A percentile compares a stretch with the other conserved stretches of the same genome.
Evolutionary conservation across 1,140 invertebrate species (phyloP).

Genomic region (Popillia japonica): DNA sequence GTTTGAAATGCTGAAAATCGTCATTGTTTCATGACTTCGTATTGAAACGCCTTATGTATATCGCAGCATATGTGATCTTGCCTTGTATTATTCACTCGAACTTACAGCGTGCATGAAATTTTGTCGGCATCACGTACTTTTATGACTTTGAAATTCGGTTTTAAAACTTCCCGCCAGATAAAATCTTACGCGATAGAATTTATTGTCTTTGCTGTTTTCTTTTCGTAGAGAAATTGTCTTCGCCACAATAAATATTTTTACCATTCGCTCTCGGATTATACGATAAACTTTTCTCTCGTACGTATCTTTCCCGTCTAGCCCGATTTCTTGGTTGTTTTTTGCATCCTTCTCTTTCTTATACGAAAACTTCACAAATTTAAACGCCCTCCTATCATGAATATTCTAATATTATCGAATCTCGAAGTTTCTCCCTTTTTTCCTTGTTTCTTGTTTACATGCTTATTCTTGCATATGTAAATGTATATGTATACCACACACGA

Average conservation of each 20-base stretch:
- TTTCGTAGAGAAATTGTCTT: slow-evolving; percentile 14
- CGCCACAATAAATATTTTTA: slow-evolving; percentile 21
- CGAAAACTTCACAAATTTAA: slow-evolving; percentile 19
- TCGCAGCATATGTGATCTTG: too few relatives aligned
- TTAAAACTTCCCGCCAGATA: background rate
- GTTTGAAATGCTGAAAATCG: too few relatives aligned
- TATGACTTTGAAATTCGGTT: slow-evolving; percentile 17
- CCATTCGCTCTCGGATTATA: background rate
- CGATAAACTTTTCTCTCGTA: slow-evolving; percentile 14
- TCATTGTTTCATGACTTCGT: too few relatives aligned
- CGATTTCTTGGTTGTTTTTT: slow-evolving; percentile 4
- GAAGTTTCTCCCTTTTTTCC: background rate
- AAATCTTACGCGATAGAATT: slow-evolving; percentile 14
- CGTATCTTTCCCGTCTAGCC: slow-evolving; percentile 25
- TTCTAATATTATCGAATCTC: background rate
- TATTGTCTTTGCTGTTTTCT: slow-evolving; percentile 25
- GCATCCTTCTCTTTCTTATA: background rate
- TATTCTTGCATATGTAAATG: background rate
- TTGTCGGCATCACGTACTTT: background rate
- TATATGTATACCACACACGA: background rate
- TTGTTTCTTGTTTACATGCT: slow-evolving; percentile 16
- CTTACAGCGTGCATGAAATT: background rate
- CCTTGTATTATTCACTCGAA: too few relatives aligned
- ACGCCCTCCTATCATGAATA: slow-evolving; percentile 9
- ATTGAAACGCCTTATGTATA: too few relatives aligned